A percentile compares a stretch with the other conserved stretches of the same genome.
Evolutionary conservation across 2,888 invertebrate species (phyloP).

Genomic region (Eulithis prunata): DNA sequence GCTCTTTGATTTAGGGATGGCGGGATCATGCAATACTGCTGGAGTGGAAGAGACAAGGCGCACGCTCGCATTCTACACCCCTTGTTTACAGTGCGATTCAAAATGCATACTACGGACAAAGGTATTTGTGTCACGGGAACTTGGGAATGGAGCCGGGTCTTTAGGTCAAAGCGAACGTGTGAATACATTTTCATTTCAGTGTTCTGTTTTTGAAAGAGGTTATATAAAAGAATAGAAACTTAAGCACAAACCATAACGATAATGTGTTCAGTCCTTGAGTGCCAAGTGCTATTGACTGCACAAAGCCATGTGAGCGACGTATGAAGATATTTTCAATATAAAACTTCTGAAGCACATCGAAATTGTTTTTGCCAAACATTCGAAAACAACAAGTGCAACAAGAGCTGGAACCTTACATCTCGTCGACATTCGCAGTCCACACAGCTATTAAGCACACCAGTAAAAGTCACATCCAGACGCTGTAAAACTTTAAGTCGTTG

Average conservation of each 20-base stretch:
- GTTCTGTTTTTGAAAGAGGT: background rate
- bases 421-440: constrained; percentile 40
- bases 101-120: constrained; percentile 39
- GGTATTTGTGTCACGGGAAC: constrained; percentile 43
- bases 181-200: constrained; percentile 16
- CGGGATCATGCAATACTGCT: constrained; percentile 37
- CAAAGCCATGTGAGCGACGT: too few relatives aligned
- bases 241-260: too few relatives aligned
- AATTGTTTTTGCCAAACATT: background rate
- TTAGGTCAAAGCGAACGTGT: constrained; percentile 35
- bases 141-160: constrained; percentile 34
- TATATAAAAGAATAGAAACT: too few relatives aligned
- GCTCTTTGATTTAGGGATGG: constrained; percentile 77
- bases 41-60: constrained; percentile 42
- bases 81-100: constrained; percentile 42
- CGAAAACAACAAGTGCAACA: constrained; percentile 11
- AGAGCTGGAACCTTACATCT: constrained; percentile 25
- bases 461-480: constrained; percentile 59
- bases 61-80: constrained; percentile 28
- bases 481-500: constrained; percentile 64
- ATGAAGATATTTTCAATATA: background rate
- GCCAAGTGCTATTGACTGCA: too few relatives aligned
- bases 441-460: constrained; percentile 42
- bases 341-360: background rate
- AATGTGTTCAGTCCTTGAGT: too few relatives aligned